Percentiles rank a stretch among this genome's conserved stretches.
phyloP scores from a whole-genome alignment of 2,797 vertebrate species.

The Rhynchonycteris naso region DNA sequence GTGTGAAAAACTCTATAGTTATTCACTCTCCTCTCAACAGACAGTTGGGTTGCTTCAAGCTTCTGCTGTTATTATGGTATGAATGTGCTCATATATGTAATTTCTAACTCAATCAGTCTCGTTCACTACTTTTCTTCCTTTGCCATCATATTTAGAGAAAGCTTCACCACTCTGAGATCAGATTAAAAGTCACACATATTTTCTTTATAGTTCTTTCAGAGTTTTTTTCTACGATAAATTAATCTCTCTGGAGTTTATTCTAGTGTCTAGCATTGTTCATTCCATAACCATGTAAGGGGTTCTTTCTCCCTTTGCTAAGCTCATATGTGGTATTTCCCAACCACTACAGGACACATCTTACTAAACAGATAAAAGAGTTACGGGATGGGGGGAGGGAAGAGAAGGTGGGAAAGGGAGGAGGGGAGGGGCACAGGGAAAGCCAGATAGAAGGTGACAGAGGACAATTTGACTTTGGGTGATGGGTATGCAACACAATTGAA shows the following conservation, averaged over 20 bases:
- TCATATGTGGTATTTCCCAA: neutral
- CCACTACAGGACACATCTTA: neutral
- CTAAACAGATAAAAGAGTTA: neutral
- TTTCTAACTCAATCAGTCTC: neutral
- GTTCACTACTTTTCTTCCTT: neutral
- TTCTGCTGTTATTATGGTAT: neutral
- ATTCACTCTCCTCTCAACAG: neutral
- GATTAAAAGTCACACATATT: neutral
- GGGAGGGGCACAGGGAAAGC: too few species aligned
- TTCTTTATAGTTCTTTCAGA: slow-evolving; percentile 15
- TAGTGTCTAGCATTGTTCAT: neutral
- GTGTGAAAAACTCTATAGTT: neutral
- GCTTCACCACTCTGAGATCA: neutral
- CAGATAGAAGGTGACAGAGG: too few species aligned
- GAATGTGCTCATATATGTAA: neutral
- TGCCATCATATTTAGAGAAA: neutral
- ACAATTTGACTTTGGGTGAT: too few species aligned
- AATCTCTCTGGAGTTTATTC: neutral
- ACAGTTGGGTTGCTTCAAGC: neutral
- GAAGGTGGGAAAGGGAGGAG: too few species aligned
- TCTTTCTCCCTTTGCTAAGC: neutral
- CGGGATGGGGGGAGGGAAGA: too few species aligned
- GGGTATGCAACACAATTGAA: too few species aligned
- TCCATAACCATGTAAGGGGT: neutral
- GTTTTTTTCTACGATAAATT: slow-evolving; percentile 1